Conservation (phyloP, 2,888 invertebrate species). For the Oscheius sp. region DNA sequence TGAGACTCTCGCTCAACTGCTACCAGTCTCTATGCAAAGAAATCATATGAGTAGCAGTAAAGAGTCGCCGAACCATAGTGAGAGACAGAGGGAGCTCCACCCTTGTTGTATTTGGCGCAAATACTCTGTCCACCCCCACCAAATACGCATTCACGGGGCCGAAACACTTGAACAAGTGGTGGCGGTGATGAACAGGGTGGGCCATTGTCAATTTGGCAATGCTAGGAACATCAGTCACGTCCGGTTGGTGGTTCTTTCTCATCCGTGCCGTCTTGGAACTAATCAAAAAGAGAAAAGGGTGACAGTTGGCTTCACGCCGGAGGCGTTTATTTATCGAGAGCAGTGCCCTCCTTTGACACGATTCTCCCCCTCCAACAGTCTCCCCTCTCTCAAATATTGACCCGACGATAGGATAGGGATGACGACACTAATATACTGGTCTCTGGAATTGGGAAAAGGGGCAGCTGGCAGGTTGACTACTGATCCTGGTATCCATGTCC, state of each 20-base stretch:
- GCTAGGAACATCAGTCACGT: not conserved
- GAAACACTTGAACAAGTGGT: slow-evolving; percentile 29
- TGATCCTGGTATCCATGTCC: slow-evolving; percentile 16
- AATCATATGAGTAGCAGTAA: slow-evolving; percentile 6
- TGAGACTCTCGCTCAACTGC: too few species aligned
- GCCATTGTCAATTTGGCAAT: not conserved
- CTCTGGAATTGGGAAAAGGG: not conserved
- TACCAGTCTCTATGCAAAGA: too few species aligned
- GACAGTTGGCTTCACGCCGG: too few species aligned
- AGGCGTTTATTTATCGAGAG: not conserved
- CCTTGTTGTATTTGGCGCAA: too few species aligned
- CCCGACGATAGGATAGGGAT: not conserved
- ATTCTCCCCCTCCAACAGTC: slow-evolving; percentile 1
- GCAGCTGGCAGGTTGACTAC: slow-evolving; percentile 6
- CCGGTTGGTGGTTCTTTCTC: too few species aligned
- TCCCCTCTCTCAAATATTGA: not conserved
- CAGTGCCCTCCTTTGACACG: slow-evolving; percentile 13
- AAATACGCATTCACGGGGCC: slow-evolving; percentile 36
- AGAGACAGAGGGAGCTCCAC: too few species aligned
- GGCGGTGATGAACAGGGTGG: too few species aligned
- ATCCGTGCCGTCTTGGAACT: too few species aligned
- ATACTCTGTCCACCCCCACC: not conserved
- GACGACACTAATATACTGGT: not conserved
- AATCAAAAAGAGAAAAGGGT: too few species aligned
- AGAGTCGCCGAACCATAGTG: slow-evolving; percentile 8